Evolutionary conservation across 2,888 invertebrate genomes (phyloP), one percentile per base, ranked within the genome.

Genomic region (Homarus gammarus): DNA sequence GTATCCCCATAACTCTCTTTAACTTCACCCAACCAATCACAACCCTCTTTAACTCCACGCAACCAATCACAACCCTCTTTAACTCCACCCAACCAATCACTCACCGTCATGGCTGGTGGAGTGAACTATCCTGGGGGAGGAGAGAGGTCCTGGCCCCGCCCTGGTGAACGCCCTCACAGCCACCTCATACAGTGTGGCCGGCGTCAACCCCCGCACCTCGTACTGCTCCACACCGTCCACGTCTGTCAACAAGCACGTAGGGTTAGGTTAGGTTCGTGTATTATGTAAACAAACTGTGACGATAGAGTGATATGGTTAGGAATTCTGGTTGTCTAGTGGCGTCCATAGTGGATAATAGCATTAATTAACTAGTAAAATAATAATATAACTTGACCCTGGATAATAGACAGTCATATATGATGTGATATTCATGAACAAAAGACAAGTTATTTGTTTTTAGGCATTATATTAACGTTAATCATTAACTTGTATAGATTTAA

Each of bases 61-160:
- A 49, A 22, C 22, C 22, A 31, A 1, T 27, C 3, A 51, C 5
- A 27, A 22, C 27, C 31, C 31, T 31, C 27, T 38, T n/a, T n/a
- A n/a, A 40, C 1, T n/a, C 18, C 27, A 38, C 12, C 38, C 2
- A 8, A 6, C 33, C n/a, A 15, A 18, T 51, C n/a, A n/a, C n/a
- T 75, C 51, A 96, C 96, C 96, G 94, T 97, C 97, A 94, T 98
- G 97, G 77, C 97, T 95, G 0, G 98, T 98, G 31, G 96, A 96
- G 0, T 96, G 96, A 83, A 96, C 95, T 27, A 96, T 95, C 0
- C 96, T 96, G 5, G 95, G 95, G 3, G 97, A 96, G 0, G 96
- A 91, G 40, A 90, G 95, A 0, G 97, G 97, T 0, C 97, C 97
- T 73, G 96, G 96, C 0, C 97, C 97, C 51, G 96, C 96, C 1